phyloP scores from a whole-genome alignment of 2,797 vertebrate genomes.

The Chrosomus eos region DNA sequence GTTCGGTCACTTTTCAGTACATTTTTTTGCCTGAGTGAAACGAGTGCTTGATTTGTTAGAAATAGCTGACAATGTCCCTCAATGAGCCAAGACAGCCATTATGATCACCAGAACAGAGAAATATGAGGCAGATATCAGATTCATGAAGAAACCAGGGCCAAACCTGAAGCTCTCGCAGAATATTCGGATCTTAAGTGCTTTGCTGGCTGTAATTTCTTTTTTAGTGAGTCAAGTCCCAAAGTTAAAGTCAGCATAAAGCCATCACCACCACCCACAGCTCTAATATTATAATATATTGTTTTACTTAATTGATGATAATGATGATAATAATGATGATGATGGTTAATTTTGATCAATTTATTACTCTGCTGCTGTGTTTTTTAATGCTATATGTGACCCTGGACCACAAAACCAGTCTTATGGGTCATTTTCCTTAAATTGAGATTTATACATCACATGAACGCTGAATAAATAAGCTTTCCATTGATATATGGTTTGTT shows the following conservation, averaged over 20 bases:
- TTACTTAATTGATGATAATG: not conserved
- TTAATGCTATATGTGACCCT: not conserved
- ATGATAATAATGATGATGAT: not conserved
- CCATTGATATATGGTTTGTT: too few species aligned
- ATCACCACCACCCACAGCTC: not conserved
- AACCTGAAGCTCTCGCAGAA: not conserved
- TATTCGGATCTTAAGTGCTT: slow-evolving; percentile 26
- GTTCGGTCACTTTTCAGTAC: not conserved
- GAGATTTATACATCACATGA: too few species aligned
- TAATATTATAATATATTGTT: not conserved
- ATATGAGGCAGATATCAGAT: slow-evolving; percentile 35
- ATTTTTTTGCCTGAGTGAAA: not conserved
- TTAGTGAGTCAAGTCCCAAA: slow-evolving; percentile 50
- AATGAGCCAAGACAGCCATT: slow-evolving; percentile 40
- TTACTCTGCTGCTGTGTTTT: slow-evolving; percentile 12
- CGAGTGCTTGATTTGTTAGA: not conserved
- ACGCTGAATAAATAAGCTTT: too few species aligned
- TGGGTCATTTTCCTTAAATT: too few species aligned
- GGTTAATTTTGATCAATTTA: not conserved
- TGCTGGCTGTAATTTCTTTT: slow-evolving; percentile 34
- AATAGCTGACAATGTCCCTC: slow-evolving; percentile 29
- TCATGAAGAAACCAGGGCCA: slow-evolving; percentile 34
- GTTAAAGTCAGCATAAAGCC: slow-evolving; percentile 30
- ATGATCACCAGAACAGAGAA: slow-evolving; percentile 31
- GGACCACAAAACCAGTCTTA: too few species aligned